Evolutionary conservation across 2,888 invertebrate genomes (phyloP).

Genomic region (Dryococelus australis): DNA sequence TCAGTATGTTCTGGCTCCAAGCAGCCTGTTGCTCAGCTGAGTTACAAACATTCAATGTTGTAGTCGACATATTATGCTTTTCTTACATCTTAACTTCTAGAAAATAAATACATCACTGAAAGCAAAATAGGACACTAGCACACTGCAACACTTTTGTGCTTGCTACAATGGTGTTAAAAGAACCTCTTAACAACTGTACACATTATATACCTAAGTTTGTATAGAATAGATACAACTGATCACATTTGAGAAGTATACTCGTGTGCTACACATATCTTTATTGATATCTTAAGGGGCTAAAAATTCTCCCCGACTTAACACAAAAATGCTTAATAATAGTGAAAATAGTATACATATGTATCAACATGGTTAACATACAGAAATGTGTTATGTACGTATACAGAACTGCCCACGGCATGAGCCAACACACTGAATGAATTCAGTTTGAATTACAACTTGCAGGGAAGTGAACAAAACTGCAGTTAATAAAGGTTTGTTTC

Average conservation of each 20-base stretch:
- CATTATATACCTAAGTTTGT: not conserved
- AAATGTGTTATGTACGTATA: slow-evolving; percentile 16
- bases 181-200: not conserved
- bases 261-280: not conserved
- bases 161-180: not conserved
- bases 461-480: not conserved
- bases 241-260: not conserved
- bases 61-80: too few relatives aligned
- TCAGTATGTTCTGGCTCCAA: too few relatives aligned
- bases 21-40: too few relatives aligned
- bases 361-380: slow-evolving; percentile 7
- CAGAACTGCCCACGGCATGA: not conserved
- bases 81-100: too few relatives aligned
- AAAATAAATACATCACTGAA: not conserved
- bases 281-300: not conserved
- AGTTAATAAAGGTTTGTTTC: too few relatives aligned
- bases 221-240: not conserved
- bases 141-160: not conserved
- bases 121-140: not conserved
- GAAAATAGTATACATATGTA: slow-evolving; percentile 3
- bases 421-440: not conserved
- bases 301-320: not conserved
- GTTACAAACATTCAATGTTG: too few relatives aligned
- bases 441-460: not conserved
- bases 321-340: slow-evolving; percentile 16